phyloP scores from a whole-genome alignment of 2,888 invertebrate species.

The Heteromyza rotundicornis region DNA sequence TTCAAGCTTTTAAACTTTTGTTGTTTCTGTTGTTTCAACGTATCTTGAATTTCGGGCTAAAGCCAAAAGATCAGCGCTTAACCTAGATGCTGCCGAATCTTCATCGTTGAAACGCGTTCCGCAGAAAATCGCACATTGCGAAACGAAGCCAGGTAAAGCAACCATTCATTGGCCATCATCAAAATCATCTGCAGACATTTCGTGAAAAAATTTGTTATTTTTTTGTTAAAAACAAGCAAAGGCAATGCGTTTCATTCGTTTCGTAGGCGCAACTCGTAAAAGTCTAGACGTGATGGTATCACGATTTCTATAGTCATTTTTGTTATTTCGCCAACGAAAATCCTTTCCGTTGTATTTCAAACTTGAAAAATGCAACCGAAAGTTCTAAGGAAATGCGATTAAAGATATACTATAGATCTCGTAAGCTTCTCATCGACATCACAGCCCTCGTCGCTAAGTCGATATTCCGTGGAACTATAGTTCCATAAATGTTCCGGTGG shows the following conservation, averaged over 20 bases:
- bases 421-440: too few relatives aligned
- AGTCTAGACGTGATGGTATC: conserved; percentile 60
- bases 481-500: too few relatives aligned
- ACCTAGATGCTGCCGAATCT: background rate
- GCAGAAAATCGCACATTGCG: background rate
- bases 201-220: background rate
- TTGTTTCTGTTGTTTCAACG: background rate
- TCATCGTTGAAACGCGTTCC: too few relatives aligned
- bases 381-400: too few relatives aligned
- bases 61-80: background rate
- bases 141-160: background rate
- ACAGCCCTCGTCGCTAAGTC: too few relatives aligned
- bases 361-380: too few relatives aligned
- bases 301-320: conserved; percentile 60
- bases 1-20: conserved; percentile 18
- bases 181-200: background rate
- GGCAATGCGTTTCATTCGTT: conserved; percentile 16
- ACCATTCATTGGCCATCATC: background rate
- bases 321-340: too few relatives aligned
- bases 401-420: too few relatives aligned
- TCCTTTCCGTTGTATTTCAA: too few relatives aligned
- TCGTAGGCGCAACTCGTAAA: conserved; percentile 57
- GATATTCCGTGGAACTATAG: too few relatives aligned
- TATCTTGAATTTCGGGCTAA: background rate
- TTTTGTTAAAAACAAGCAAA: background rate